Percentiles rank a stretch among this genome's conserved stretches.
Evolutionary conservation across 2,113 vertebrate species (phyloP).

Genomic region (Paraplagusia blochii): DNA sequence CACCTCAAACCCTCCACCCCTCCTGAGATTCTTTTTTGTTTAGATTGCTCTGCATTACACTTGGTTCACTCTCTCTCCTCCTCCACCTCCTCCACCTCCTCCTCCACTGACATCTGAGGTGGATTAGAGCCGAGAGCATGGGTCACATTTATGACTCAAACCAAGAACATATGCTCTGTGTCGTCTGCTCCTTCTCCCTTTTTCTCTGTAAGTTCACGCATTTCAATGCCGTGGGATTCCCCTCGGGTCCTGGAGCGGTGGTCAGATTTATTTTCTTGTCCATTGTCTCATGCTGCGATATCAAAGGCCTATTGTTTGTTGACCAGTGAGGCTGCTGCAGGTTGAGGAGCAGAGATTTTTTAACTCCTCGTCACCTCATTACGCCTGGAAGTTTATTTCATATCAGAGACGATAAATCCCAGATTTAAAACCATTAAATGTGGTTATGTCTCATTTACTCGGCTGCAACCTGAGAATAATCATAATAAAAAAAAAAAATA

Average conservation of each 20-base stretch:
- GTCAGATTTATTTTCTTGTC: conserved; percentile 80
- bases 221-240: conserved; percentile 69
- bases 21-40: conserved; percentile 77
- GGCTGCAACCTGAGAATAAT: too few relatives aligned
- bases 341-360: conserved; percentile 55
- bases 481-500: conserved; percentile 5
- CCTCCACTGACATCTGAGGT: conserved; percentile 78
- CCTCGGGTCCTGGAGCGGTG: conserved; percentile 70
- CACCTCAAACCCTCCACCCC: too few relatives aligned
- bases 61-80: conserved; percentile 63
- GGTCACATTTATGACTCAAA: conserved; percentile 79
- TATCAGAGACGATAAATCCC: too few relatives aligned
- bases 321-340: conserved; percentile 72
- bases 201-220: conserved; percentile 36
- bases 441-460: too few relatives aligned
- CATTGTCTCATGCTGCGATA: conserved; percentile 77
- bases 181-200: conserved; percentile 19
- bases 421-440: too few relatives aligned
- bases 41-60: conserved; percentile 71
- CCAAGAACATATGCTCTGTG: conserved; percentile 75
- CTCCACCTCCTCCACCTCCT: conserved; percentile 62
- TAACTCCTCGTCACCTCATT: conserved; percentile 24
- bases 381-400: conserved; percentile 18
- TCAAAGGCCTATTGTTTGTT: conserved; percentile 78
- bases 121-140: conserved; percentile 75